Evolutionary conservation across 2,113 vertebrate species (phyloP), one percentile per base, ranked within the genome.

Genomic region (Cichladusa arquata): DNA sequence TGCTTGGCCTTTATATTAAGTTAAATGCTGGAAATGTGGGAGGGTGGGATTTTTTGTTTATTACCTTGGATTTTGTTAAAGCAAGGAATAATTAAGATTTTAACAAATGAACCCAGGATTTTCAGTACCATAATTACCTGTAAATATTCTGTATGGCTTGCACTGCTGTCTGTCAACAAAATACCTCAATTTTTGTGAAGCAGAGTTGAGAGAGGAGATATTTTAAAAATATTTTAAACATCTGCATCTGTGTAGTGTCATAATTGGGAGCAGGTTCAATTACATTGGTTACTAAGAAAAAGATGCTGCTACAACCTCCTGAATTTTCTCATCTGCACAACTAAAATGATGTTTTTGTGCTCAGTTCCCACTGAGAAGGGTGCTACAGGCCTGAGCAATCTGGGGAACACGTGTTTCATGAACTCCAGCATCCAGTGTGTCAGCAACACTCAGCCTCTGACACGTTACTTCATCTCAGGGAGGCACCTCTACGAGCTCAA

Each of bases 381-480:
- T 76, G 99, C 99, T 51, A 99, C 99, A 13, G 99, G 99, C 61
- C 98, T 99, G 91, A 99, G 99, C 98, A 99, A 99, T 93, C 98
- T 99, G 82, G 99, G 99, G 48, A 99, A 99, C 96, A 99, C 99
- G 4, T 99, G 99, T 94, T 99, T 99, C 96, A 99, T 99, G 99
- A 99, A 99, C 97, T 99, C 99, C 71, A 99, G 99, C 79, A 99
- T 99, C 97, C 99, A 99, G 96, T 99, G 99, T 92, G 99, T 99
- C 95, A 99, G 99, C 97, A 99, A 99, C 95, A 99, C 99, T 6
- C 99, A 99, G 87, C 99, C 99, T 61, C 98, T 99, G 65, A 99
- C 99, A 1, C 98, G 98, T 53, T 99, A 99, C 96, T 99, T 99
- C 97, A 99, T 99, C 98, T 99, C 99, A 97, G 99, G 99, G 72